phyloP scores from a whole-genome alignment of 2,113 vertebrate species.

The Strigops habroptila region DNA sequence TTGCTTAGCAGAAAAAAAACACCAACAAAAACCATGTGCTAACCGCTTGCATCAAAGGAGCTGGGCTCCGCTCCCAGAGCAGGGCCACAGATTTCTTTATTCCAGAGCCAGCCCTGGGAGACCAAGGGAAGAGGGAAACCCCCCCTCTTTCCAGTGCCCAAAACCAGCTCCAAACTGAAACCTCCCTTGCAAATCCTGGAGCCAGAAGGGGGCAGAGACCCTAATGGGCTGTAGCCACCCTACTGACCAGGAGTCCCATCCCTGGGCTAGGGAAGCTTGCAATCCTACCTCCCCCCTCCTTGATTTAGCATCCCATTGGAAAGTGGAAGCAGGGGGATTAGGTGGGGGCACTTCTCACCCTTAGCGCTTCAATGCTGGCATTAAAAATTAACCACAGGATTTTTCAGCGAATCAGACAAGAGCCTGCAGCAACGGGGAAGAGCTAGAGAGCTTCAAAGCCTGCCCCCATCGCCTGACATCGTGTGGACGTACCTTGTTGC shows the following conservation, averaged over 20 bases:
- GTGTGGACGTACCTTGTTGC: background rate
- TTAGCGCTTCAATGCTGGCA: background rate
- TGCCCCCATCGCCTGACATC: background rate
- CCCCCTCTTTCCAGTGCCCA: background rate
- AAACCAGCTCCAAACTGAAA: background rate
- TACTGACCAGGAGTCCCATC: background rate
- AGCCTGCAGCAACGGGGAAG: background rate
- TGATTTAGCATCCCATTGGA: background rate
- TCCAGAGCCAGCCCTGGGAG: background rate
- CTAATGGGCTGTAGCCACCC: background rate
- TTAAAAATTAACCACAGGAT: slow-evolving; percentile 10
- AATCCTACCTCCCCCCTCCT: background rate
- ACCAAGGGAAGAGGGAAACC: background rate
- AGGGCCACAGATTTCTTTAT: background rate
- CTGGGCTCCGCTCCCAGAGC: background rate
- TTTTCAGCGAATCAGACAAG: background rate
- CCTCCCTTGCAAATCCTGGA: background rate
- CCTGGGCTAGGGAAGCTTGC: background rate
- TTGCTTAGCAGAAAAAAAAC: background rate
- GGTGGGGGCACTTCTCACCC: background rate
- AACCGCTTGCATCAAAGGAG: background rate
- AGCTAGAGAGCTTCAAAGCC: slow-evolving; percentile 3
- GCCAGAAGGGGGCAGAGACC: background rate
- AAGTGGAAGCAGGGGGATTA: background rate
- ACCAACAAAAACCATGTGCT: background rate